Percentiles rank a stretch among this genome's conserved stretches.
These are phyloP conservation scores for Notiomystis cincta DNA, from an alignment of 2,113 vertebrate genomes.

Conservation along the genomic window DNA sequence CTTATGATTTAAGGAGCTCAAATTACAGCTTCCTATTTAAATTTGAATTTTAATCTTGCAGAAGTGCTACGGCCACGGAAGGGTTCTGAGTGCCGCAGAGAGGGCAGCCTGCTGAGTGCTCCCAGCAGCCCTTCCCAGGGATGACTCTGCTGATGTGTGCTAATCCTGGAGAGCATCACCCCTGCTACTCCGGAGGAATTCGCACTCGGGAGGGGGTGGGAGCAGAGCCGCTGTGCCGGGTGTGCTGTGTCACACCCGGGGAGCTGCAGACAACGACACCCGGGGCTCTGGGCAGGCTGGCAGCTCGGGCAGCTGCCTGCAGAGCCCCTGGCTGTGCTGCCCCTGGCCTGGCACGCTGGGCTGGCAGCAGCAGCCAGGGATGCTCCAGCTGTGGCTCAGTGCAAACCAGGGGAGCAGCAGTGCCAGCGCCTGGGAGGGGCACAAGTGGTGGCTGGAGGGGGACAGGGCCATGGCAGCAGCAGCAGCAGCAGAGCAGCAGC, in stretches of 20 bases:
- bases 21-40: not conserved
- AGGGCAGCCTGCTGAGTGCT: not conserved
- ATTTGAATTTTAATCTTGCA: not conserved
- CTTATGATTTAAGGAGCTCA: not conserved
- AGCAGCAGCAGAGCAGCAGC: no score
- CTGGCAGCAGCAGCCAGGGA: not conserved
- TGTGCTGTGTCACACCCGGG: not conserved
- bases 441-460: not conserved
- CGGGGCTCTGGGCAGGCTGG: not conserved
- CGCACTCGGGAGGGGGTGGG: no score
- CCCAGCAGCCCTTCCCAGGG: not conserved
- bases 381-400: not conserved
- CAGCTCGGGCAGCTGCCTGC: not conserved
- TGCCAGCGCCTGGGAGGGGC: not conserved
- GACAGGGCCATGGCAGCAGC: no score
- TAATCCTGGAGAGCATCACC: not conserved
- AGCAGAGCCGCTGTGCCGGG: not conserved
- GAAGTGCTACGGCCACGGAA: not conserved
- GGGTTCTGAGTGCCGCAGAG: not conserved
- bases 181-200: not conserved
- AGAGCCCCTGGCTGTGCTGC: no score
- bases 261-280: not conserved
- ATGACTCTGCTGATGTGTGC: not conserved
- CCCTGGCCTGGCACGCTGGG: not conserved
- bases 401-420: not conserved